phyloP scores from a whole-genome alignment of 2,888 invertebrate species.

The Heliconius cydno region DNA sequence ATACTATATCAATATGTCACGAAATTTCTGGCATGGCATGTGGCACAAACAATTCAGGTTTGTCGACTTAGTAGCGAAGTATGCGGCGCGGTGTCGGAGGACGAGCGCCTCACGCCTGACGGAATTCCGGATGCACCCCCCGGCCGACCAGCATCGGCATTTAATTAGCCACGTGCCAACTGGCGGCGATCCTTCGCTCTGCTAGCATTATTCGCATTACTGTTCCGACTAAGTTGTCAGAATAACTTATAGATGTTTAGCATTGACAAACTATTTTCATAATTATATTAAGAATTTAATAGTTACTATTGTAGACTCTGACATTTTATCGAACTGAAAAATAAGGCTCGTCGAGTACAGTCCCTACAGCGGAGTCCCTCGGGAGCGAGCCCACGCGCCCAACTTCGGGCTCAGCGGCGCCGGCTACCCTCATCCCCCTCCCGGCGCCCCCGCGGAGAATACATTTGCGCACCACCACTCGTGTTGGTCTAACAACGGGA shows the following conservation, averaged over 20 bases:
- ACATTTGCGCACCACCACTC: conserved; percentile 83
- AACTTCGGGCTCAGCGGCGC: conserved; percentile 80
- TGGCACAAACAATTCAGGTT: conserved; percentile 67
- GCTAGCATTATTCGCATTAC: conserved; percentile 72
- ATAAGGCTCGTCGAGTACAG: conserved; percentile 63
- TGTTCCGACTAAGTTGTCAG: conserved; percentile 65
- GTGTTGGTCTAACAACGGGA: conserved; percentile 79
- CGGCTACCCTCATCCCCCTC: conserved; percentile 59
- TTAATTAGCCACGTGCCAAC: conserved; percentile 81
- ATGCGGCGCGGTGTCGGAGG: conserved; percentile 62
- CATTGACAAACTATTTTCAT: conserved; percentile 35
- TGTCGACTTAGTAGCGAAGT: conserved; percentile 61
- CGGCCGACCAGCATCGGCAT: conserved; percentile 71
- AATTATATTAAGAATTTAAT: neutral
- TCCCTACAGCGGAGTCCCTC: conserved; percentile 70
- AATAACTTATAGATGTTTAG: conserved; percentile 34
- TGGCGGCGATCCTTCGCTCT: conserved; percentile 61
- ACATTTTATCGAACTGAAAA: conserved; percentile 14
- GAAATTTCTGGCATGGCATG: conserved; percentile 56
- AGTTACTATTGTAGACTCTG: neutral
- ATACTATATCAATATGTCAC: conserved; percentile 42
- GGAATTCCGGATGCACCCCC: conserved; percentile 70
- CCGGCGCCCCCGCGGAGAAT: conserved; percentile 76
- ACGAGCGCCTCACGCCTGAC: conserved; percentile 55
- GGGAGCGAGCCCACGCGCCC: conserved; percentile 81